Conservation (phyloP, 2,888 invertebrate species). For the Timandra comae region DNA sequence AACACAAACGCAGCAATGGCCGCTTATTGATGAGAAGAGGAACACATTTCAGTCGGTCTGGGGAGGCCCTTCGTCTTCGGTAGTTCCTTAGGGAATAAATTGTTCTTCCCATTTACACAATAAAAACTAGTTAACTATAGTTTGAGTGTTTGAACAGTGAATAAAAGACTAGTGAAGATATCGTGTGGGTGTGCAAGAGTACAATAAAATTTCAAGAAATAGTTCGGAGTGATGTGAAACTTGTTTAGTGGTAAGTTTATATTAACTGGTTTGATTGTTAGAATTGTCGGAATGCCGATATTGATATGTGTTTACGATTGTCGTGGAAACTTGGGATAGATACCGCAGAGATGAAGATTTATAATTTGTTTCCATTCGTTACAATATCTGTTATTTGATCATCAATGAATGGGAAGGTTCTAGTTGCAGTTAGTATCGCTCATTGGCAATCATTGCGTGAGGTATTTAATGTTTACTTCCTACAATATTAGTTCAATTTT, state of each 20-base stretch:
- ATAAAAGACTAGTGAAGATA: conserved; percentile 33
- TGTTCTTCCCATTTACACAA: conserved; percentile 20
- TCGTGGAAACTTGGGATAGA: too few relatives aligned
- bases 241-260: conserved; percentile 57
- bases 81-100: conserved; percentile 26
- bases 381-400: background rate
- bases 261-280: conserved; percentile 10
- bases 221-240: conserved; percentile 38
- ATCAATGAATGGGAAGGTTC: conserved; percentile 12
- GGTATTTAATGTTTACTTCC: conserved; percentile 29
- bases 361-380: background rate
- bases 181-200: conserved; percentile 39
- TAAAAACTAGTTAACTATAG: conserved; percentile 26
- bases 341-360: background rate
- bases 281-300: conserved; percentile 12
- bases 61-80: conserved; percentile 25
- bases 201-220: conserved; percentile 28
- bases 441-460: conserved; percentile 22
- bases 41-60: conserved; percentile 30
- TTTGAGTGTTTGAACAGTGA: conserved; percentile 26
- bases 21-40: conserved; percentile 23
- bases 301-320: background rate
- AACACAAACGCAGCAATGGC: conserved; percentile 31
- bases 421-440: conserved; percentile 10
- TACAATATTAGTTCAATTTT: too few relatives aligned